Evolutionary conservation across 2,797 vertebrate genomes (phyloP), one percentile per base, ranked within the genome.

Genomic region (Syngnathus acus): DNA sequence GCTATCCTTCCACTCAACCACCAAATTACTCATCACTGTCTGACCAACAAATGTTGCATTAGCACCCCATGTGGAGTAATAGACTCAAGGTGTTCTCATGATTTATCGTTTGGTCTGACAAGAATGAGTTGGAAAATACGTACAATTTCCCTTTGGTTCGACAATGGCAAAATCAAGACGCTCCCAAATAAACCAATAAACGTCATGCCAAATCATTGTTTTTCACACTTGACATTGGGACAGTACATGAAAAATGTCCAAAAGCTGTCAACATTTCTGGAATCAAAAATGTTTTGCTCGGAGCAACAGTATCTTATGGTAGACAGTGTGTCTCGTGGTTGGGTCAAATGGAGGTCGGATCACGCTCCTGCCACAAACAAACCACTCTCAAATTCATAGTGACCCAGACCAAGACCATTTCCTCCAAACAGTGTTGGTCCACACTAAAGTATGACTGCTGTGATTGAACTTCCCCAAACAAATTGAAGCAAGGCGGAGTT

Each of bases 21-120:
- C 71, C 71, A 73, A 51, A 70, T 90, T 89, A 91, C 81, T 91
- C 89, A 91, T 43, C 72, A 58, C 57, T 67, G 84, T 89, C 88
- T 90, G 80, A 81, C 76, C 72, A 57, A 2, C 74, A 75, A 81
- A n/a, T 66, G 68, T 61, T 68, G 47, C 54, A 64, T 76, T 73
- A 77, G 68, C 53, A 67, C 50, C 67, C 63, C 60, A 19, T 65
- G 16, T 64, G 64, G 67, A 73, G 47, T 54, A 53, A 53, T 42
- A 40, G 19, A 40, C 37, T 13, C 50, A 55, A 55, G 19, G 39
- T 42, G 50, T 65, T 19, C 37, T 32, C 32, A 21, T 53, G 26
- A 53, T 39, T 54, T 54, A 40, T 54, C 2, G 55, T 55, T 23
- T 7, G 38, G 19, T 13, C 6, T n/a, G 8, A 21, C 63, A 38